Percentiles rank a stretch among this genome's conserved stretches.
Evolutionary conservation across 2,888 invertebrate species (phyloP).

Genomic region (Drosophila rubida): DNA sequence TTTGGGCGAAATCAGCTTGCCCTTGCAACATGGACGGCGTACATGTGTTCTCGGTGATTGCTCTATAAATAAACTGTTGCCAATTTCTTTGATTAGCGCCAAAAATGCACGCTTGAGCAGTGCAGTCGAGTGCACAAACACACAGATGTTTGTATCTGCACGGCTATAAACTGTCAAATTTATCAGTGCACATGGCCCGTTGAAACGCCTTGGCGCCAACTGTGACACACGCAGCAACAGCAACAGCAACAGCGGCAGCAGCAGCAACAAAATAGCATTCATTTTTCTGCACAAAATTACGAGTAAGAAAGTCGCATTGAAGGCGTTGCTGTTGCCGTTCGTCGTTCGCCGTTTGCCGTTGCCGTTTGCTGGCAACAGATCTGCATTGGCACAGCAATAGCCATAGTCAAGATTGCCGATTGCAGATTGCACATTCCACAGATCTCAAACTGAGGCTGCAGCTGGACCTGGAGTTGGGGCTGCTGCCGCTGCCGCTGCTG

Average conservation of each 20-base stretch:
- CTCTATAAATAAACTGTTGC: constrained; percentile 47
- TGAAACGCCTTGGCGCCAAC: constrained; percentile 82
- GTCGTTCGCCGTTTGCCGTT: constrained; percentile 7
- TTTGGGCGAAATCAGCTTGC: constrained; percentile 35
- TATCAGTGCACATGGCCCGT: constrained; percentile 75
- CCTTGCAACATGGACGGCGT: constrained; percentile 13
- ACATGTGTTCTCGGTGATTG: constrained; percentile 14
- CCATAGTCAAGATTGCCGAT: constrained; percentile 53
- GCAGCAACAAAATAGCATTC: constrained; percentile 74
- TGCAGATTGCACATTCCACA: constrained; percentile 71
- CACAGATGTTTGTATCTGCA: neutral
- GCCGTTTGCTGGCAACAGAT: constrained; percentile 11
- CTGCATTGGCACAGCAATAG: constrained; percentile 20
- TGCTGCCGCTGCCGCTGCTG: constrained; percentile 1
- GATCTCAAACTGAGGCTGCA: constrained; percentile 5
- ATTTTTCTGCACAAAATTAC: constrained; percentile 74
- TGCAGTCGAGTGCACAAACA: neutral
- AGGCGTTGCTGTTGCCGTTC: constrained; percentile 25
- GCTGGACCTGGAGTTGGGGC: constrained; percentile 22
- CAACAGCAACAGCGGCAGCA: too few species aligned
- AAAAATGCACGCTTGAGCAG: constrained; percentile 15
- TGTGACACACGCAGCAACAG: constrained; percentile 68
- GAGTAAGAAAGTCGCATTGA: constrained; percentile 49
- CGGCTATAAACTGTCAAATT: constrained; percentile 82
- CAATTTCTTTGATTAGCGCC: constrained; percentile 49